phyloP scores from a whole-genome alignment of 2,888 invertebrate species.

The Melolontha melolontha region DNA sequence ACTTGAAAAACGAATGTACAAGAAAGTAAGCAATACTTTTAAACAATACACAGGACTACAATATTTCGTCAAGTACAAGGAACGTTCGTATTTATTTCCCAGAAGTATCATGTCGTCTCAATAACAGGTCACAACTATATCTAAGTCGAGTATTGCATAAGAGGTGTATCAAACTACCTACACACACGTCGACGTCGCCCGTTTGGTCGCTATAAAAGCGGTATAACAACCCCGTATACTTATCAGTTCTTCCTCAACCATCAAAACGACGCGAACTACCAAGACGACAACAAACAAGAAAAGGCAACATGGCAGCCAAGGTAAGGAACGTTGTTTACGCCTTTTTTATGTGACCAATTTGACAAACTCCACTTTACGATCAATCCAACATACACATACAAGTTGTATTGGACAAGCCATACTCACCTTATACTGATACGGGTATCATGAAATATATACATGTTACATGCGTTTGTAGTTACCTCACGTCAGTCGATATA shows the following conservation, averaged over 20 bases:
- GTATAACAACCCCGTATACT: constrained; percentile 48
- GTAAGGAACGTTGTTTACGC: constrained; percentile 48
- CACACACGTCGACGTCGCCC: constrained; percentile 46
- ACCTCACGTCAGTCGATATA: constrained; percentile 30
- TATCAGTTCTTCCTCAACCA: constrained; percentile 54
- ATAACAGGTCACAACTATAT: constrained; percentile 51
- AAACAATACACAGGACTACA: neutral
- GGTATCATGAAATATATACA: constrained; percentile 16
- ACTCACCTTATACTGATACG: constrained; percentile 23
- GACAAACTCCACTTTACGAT: constrained; percentile 40
- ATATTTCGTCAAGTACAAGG: constrained; percentile 32
- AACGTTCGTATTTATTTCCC: constrained; percentile 52
- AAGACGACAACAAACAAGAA: constrained; percentile 43
- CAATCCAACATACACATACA: constrained; percentile 39
- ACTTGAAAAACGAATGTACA: no score
- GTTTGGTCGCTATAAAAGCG: constrained; percentile 52
- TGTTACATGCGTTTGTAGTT: constrained; percentile 9
- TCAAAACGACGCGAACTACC: constrained; percentile 48
- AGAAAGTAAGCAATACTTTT: no score
- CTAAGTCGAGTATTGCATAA: constrained; percentile 52
- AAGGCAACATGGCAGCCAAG: constrained; percentile 50
- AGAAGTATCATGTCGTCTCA: constrained; percentile 53
- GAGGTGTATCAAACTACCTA: constrained; percentile 54
- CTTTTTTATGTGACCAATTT: constrained; percentile 46
- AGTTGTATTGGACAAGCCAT: constrained; percentile 27